Conservation (phyloP, 1,140 invertebrate species). For the Physella acuta region DNA sequence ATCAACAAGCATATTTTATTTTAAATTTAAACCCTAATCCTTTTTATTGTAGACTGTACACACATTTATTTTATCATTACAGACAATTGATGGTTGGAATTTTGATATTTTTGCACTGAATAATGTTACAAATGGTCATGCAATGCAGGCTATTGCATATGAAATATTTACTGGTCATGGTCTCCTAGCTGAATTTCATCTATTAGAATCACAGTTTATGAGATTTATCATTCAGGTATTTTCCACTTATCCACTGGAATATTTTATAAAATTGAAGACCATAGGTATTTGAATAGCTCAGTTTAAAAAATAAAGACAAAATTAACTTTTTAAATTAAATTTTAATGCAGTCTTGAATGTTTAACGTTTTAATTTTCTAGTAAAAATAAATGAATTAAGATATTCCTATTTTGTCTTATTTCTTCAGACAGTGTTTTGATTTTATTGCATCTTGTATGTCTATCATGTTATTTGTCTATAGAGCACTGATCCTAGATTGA, state of each 20-base stretch:
- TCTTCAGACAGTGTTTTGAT: too few relatives aligned
- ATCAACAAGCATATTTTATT: too few relatives aligned
- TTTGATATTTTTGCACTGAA: constrained; percentile 18
- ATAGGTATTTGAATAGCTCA: background rate
- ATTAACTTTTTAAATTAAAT: background rate
- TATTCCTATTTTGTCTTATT: too few relatives aligned
- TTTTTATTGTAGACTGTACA: too few relatives aligned
- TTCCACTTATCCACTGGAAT: background rate
- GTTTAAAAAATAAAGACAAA: background rate
- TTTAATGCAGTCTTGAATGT: background rate
- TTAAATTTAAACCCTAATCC: too few relatives aligned
- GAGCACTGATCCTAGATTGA: too few relatives aligned
- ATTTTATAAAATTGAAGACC: background rate
- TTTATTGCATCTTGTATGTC: too few relatives aligned
- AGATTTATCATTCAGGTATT: constrained; percentile 16
- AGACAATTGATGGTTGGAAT: constrained; percentile 6
- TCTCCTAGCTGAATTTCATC: background rate
- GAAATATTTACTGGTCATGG: constrained; percentile 8
- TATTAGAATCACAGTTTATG: constrained; percentile 6
- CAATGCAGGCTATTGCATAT: constrained; percentile 18
- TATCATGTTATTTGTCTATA: too few relatives aligned
- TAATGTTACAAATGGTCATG: constrained; percentile 9
- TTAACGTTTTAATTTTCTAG: background rate
- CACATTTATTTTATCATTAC: background rate
- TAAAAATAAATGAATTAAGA: background rate